A percentile compares a stretch with the other conserved stretches of the same genome.
phyloP scores from a whole-genome alignment of 2,113 vertebrate genomes.

The Astatoreochromis straeleni region DNA sequence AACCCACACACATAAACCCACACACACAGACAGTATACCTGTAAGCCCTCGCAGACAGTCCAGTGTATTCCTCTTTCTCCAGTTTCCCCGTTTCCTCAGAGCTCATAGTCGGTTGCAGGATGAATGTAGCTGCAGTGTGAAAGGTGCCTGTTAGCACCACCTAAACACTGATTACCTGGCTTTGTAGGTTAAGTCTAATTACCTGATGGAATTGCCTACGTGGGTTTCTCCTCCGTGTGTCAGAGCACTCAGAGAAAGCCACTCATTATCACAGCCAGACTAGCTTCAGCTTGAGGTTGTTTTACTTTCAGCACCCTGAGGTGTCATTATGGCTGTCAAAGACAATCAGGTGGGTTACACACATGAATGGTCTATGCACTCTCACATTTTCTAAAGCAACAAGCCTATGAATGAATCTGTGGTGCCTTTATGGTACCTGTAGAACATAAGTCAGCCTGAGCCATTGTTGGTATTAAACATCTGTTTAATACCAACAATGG shows the following conservation, averaged over 20 bases:
- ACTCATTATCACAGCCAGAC: constrained; percentile 82
- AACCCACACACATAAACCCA: neutral
- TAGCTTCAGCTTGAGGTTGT: constrained; percentile 72
- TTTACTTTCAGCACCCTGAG: constrained; percentile 72
- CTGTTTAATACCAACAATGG: neutral
- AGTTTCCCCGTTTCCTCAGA: neutral
- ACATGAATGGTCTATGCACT: neutral
- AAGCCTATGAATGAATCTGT: neutral
- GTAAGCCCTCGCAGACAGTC: neutral
- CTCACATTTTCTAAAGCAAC: neutral
- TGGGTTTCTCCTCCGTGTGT: constrained; percentile 72
- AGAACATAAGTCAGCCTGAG: neutral
- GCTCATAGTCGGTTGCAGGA: constrained; percentile 15
- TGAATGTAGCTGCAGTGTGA: constrained; percentile 63
- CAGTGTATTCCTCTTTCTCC: neutral
- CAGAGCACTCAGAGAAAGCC: constrained; percentile 69
- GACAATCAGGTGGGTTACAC: constrained; percentile 50
- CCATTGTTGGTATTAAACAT: neutral
- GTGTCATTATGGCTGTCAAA: constrained; percentile 77
- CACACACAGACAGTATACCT: neutral
- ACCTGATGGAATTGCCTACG: constrained; percentile 75
- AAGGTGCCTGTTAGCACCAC: constrained; percentile 79
- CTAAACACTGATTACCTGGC: constrained; percentile 81
- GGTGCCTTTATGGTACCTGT: neutral
- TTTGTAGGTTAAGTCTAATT: constrained; percentile 78